Conservation (phyloP, 2,113 vertebrate species). For the Cathartes aura region DNA sequence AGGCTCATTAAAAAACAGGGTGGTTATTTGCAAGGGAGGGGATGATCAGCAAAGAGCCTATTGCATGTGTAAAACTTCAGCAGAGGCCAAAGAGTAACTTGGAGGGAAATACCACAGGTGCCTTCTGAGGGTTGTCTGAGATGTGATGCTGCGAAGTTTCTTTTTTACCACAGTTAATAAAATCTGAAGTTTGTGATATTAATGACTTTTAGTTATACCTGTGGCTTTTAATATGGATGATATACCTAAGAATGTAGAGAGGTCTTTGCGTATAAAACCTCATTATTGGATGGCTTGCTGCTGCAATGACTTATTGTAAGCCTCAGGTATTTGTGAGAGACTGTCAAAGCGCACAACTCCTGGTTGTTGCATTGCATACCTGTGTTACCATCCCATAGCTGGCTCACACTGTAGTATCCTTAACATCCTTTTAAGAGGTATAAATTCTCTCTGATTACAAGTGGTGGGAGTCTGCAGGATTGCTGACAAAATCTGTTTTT, state of each 20-base stretch:
- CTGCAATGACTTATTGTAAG: not conserved
- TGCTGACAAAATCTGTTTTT: not conserved
- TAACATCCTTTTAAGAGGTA: not conserved
- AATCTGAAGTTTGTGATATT: not conserved
- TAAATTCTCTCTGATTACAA: not conserved
- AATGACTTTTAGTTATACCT: not conserved
- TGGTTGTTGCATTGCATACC: not conserved
- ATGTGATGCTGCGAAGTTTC: not conserved
- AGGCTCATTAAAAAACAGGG: not conserved
- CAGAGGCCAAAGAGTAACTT: not conserved
- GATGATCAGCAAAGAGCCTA: not conserved
- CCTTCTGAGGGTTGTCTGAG: not conserved
- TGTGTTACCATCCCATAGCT: not conserved
- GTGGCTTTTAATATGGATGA: not conserved
- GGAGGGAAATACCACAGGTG: accelerated
- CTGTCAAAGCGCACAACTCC: accelerated
- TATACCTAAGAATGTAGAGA: not conserved
- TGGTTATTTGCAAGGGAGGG: not conserved
- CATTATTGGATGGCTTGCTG: not conserved
- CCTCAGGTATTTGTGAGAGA: not conserved
- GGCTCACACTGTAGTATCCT: not conserved
- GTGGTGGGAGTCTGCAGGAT: not conserved
- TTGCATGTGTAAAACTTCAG: not conserved
- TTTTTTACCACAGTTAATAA: not conserved
- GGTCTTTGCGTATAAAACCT: not conserved